These are phyloP conservation scores for Marisa cornuarietis DNA, from an alignment of 1,140 invertebrate species.

Conservation along the genomic window DNA sequence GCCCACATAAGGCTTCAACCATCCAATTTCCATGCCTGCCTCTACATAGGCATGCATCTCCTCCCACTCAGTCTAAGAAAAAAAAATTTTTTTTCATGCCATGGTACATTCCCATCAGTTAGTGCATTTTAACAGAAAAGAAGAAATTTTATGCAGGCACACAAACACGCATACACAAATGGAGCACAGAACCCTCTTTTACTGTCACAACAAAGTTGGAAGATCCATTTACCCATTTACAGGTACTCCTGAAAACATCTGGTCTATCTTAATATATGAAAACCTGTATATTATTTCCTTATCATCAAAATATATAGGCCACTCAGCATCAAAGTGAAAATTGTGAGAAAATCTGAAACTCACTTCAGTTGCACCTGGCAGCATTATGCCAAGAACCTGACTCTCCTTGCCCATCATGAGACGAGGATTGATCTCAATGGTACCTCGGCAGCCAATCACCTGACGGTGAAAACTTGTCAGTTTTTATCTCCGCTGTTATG, in stretches of 20 bases:
- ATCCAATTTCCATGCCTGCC: constrained; percentile 65
- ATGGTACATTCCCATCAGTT: too few species aligned
- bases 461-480: constrained; percentile 29
- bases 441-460: constrained; percentile 70
- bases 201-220: too few species aligned
- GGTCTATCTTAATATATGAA: background rate
- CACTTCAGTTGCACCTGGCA: constrained; percentile 63
- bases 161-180: background rate
- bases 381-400: constrained; percentile 66
- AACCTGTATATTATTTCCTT: background rate
- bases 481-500: too few species aligned
- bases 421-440: constrained; percentile 68
- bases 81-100: background rate
- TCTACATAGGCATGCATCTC: constrained; percentile 61
- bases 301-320: background rate
- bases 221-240: too few species aligned
- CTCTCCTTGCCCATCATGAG: constrained; percentile 69
- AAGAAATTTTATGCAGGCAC: background rate
- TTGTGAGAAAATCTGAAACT: constrained; percentile 22
- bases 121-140: too few species aligned
- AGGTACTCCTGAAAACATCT: too few species aligned
- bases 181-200: too few species aligned
- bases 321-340: background rate
- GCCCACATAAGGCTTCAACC: constrained; percentile 68
- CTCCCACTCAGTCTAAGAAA: constrained; percentile 66